A percentile compares a stretch with the other conserved stretches of the same genome.
These are phyloP conservation scores for Solenopsis fugax DNA, from an alignment of 1,140 invertebrate species.

Conservation along the genomic window DNA sequence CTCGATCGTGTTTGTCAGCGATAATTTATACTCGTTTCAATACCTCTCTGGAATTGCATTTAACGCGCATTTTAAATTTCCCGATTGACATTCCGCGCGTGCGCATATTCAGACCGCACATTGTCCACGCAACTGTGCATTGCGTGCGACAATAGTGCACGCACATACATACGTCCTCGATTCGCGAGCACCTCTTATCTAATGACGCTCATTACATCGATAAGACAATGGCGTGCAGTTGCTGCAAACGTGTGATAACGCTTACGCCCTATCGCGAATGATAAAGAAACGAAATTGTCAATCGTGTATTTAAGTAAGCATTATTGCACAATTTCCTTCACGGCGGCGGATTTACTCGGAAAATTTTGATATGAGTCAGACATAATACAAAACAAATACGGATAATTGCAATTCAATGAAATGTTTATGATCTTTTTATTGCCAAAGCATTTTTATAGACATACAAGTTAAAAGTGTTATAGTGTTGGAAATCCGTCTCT, in stretches of 20 bases:
- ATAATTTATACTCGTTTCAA: constrained; percentile 50
- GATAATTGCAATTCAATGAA: neutral
- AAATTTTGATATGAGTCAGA: neutral
- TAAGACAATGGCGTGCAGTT: constrained; percentile 45
- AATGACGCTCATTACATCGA: constrained; percentile 53
- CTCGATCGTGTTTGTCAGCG: constrained; percentile 37
- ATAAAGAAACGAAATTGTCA: constrained; percentile 29
- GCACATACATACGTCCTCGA: constrained; percentile 9
- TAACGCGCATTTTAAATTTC: constrained; percentile 20
- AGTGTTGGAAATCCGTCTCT: neutral
- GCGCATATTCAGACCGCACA: neutral
- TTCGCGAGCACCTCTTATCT: constrained; percentile 31
- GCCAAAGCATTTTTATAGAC: neutral
- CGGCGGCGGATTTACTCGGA: neutral
- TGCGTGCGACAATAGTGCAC: neutral
- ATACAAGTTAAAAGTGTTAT: no score
- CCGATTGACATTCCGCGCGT: constrained; percentile 17
- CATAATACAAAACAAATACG: neutral
- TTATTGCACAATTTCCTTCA: constrained; percentile 9
- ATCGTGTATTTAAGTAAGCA: neutral
- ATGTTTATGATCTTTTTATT: neutral
- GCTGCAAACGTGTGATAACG: constrained; percentile 28
- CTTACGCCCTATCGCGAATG: neutral
- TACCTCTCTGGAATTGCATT: constrained; percentile 16
- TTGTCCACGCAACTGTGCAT: constrained; percentile 25